A percentile compares a stretch with the other conserved stretches of the same genome.
Evolutionary conservation across 2,888 invertebrate species (phyloP).

Genomic region (Erpobdella octoculata): DNA sequence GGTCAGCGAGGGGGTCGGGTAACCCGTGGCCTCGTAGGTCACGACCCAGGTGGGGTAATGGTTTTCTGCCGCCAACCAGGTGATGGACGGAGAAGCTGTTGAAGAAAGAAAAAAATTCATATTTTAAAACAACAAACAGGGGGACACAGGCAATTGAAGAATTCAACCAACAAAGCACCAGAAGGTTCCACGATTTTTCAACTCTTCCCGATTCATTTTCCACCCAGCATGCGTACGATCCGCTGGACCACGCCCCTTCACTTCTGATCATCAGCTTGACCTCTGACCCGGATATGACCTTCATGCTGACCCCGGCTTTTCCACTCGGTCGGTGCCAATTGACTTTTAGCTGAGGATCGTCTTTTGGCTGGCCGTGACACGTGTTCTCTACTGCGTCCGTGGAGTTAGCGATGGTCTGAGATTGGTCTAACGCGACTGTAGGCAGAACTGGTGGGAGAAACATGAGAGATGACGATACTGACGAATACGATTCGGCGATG

Average conservation of each 20-base stretch:
- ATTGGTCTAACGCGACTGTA: neutral
- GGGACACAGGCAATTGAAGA: neutral
- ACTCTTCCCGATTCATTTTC: neutral
- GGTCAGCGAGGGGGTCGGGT: neutral
- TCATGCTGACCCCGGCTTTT: neutral
- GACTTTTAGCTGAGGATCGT: neutral
- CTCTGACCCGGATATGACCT: neutral
- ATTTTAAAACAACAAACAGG: neutral
- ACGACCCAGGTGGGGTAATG: neutral
- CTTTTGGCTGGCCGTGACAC: neutral
- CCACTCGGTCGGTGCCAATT: neutral
- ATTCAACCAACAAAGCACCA: neutral
- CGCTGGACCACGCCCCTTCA: neutral
- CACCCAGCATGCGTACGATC: constrained; percentile 1
- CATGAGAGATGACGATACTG: neutral
- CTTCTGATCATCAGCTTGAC: neutral
- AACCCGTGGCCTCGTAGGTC: neutral
- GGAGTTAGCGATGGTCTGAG: neutral
- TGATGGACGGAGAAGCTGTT: neutral
- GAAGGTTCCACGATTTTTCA: neutral
- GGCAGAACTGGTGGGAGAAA: neutral
- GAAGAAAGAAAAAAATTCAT: neutral
- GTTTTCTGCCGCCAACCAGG: neutral
- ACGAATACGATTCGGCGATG: neutral
- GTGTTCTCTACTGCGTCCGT: neutral